phyloP scores from a whole-genome alignment of 2,113 vertebrate genomes.

The Ceuthmochares aereus region DNA sequence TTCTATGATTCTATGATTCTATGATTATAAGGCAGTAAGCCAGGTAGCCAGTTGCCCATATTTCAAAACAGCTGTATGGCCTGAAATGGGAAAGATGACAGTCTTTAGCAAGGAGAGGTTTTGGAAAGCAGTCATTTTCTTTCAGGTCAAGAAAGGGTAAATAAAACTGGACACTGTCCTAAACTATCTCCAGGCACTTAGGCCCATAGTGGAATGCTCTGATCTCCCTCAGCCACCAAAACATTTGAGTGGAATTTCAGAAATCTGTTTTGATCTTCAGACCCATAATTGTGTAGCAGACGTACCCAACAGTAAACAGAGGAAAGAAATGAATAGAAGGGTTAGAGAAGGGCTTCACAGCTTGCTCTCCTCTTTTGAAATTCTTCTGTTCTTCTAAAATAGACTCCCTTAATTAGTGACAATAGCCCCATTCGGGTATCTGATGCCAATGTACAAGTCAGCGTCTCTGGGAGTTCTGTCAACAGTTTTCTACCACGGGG shows the following conservation, averaged over 20 bases:
- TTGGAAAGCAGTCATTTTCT: neutral
- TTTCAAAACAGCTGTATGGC: neutral
- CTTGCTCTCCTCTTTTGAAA: neutral
- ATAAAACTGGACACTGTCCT: neutral
- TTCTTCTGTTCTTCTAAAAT: neutral
- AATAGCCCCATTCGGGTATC: neutral
- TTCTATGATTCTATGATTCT: too few species aligned
- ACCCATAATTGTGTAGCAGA: neutral
- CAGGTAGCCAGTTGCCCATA: neutral
- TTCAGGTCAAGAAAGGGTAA: neutral
- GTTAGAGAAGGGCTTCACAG: neutral
- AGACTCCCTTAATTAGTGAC: neutral
- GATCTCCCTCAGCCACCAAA: conserved; percentile 25
- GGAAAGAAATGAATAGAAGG: neutral
- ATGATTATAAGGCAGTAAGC: neutral
- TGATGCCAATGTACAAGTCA: neutral
- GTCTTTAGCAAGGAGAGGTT: neutral
- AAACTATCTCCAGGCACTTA: conserved; percentile 1
- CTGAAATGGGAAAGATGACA: neutral
- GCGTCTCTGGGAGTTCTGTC: neutral
- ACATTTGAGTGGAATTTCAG: conserved; percentile 28
- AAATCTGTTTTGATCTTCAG: conserved; percentile 49
- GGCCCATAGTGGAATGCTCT: neutral
- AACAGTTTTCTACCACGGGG: neutral
- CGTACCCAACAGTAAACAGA: neutral